These are phyloP conservation scores for Scyliorhinus canicula DNA, from an alignment of 2,797 vertebrate genomes.

Conservation along the genomic window DNA sequence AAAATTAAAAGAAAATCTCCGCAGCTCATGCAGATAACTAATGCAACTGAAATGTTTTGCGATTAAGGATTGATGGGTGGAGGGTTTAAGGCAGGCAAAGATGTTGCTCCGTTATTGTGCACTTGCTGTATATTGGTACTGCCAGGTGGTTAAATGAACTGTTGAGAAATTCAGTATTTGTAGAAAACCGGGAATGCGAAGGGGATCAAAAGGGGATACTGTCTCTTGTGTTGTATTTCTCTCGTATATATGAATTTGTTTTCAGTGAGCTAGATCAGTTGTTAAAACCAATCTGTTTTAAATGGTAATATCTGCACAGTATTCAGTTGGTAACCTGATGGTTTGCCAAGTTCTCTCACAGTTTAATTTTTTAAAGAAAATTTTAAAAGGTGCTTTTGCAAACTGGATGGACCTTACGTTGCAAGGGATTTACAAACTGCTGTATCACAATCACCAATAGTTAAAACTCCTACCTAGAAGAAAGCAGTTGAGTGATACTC, in stretches of 20 bases:
- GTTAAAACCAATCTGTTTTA: conserved; percentile 31
- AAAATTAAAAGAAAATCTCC: no score
- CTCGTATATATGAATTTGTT: conserved; percentile 30
- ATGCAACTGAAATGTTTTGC: not conserved
- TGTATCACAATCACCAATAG: conserved; percentile 15
- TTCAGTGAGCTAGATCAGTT: conserved; percentile 34
- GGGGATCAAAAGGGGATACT: conserved; percentile 34
- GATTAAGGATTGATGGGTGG: not conserved
- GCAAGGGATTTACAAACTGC: conserved; percentile 21
- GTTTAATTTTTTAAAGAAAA: conserved; percentile 11
- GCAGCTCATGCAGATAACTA: not conserved
- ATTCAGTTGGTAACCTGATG: conserved; percentile 1
- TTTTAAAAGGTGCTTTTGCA: conserved; percentile 22
- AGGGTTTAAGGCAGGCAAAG: not conserved
- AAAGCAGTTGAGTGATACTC: conserved; percentile 20
- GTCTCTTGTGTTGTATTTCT: conserved; percentile 35
- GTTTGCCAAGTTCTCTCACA: conserved; percentile 14
- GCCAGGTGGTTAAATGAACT: not conserved
- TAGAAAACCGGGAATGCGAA: not conserved
- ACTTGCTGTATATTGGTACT: not conserved
- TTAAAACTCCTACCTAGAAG: not conserved
- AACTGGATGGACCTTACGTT: conserved; percentile 15
- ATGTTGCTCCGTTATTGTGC: not conserved
- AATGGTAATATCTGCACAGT: conserved; percentile 34
- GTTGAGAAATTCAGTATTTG: not conserved